Base-by-base conservation (phyloP, 2,797 vertebrate genomes). In the Phaenicophaeus curvirostris region DNA sequence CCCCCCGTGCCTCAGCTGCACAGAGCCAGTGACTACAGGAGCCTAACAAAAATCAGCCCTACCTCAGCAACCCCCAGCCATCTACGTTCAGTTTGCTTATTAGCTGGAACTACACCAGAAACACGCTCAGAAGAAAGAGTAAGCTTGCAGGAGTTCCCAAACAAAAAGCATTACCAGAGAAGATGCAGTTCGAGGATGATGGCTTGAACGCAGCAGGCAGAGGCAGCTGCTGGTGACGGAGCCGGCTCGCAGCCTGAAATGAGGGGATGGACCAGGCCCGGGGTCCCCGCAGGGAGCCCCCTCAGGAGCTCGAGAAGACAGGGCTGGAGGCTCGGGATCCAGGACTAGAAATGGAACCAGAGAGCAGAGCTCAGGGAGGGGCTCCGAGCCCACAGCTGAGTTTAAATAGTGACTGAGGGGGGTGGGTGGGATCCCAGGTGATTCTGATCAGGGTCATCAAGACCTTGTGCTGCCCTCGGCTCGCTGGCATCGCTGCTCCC, bases 361-460 rank as follows among this genome's bases (percentile, higher is more conserved):
- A 86, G 33, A 44, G 11, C 5, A 55, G 2, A 46, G 5, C 37
- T 58, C 48, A 77, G 4, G 2, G 2, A 8, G 1, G 2, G 1
- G 10, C 2, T 11, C 0, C 0, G 16, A 2, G 1, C 7, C 13
- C 35, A n/a, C 25, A 61, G 8, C 1, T n/a, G 63, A 50, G n/a
- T 8, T 44, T 87, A 85, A 89, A 87, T 19, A 7, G n/a, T n/a
- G n/a, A n/a, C n/a, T n/a, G n/a, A n/a, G n/a, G n/a, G n/a, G n/a
- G 33, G 24, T 24, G 41, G 14, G 5, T 33, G 15, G 5, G 8
- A 1, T 11, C 28, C 28, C 72, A 80, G 46, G 63, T 87, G 86
- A 42, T 27, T 16, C 8, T 77, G 39, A 17, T n/a, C 20, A 27
- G 30, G 11, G 9, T 1, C 3, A 2, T 61, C 48, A 15, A 25